These are phyloP conservation scores for Microchirus variegatus DNA, from an alignment of 2,797 vertebrate species.

Conservation along the genomic window DNA sequence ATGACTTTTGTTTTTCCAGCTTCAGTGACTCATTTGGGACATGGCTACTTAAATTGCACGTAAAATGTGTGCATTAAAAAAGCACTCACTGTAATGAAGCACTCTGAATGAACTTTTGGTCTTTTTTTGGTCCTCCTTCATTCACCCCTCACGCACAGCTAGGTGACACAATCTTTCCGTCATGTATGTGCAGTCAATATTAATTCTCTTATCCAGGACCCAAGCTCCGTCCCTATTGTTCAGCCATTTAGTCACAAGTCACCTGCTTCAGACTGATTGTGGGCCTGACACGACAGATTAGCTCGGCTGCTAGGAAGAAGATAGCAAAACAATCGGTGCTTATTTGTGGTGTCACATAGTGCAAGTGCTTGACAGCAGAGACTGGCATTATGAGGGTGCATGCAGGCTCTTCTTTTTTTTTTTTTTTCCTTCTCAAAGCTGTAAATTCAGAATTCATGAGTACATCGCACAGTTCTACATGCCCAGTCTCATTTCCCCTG, in stretches of 20 bases:
- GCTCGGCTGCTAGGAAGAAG: conserved; percentile 47
- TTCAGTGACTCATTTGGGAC: too few relatives aligned
- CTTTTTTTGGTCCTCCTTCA: background rate
- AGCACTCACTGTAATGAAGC: background rate
- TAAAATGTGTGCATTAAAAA: too few relatives aligned
- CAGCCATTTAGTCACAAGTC: conserved; percentile 67
- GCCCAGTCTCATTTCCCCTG: background rate
- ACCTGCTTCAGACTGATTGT: conserved; percentile 67
- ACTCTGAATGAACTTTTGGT: conserved; percentile 5
- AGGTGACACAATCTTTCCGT: conserved; percentile 63
- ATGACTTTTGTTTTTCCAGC: conserved; percentile 6
- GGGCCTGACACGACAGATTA: conserved; percentile 63
- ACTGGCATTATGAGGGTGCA: conserved; percentile 14
- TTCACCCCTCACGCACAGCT: conserved; percentile 31
- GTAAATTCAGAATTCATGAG: conserved; percentile 9
- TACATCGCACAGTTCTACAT: background rate
- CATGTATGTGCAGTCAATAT: conserved; percentile 77
- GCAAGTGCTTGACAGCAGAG: conserved; percentile 36
- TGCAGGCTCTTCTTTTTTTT: background rate
- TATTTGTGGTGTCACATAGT: conserved; percentile 45
- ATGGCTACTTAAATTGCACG: too few relatives aligned
- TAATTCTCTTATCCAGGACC: conserved; percentile 74
- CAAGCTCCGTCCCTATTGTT: conserved; percentile 65
- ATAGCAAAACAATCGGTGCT: conserved; percentile 55
- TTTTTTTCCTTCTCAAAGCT: conserved; percentile 33